Conservation (phyloP, 2,888 invertebrate species). For the Polyploca ridens region DNA sequence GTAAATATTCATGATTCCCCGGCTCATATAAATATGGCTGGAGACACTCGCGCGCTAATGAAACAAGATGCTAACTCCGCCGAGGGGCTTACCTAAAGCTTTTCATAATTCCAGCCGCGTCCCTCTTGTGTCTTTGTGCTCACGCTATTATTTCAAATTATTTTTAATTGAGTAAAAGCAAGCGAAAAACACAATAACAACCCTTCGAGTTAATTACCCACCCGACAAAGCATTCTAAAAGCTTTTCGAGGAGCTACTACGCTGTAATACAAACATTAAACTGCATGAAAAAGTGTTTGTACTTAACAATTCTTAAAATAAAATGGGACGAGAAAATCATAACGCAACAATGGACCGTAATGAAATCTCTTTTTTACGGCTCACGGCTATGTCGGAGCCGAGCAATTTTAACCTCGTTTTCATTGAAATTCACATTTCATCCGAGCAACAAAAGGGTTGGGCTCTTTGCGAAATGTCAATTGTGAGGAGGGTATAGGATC, state of each 20-base stretch:
- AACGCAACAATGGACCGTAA: constrained; percentile 75
- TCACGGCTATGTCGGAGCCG: constrained; percentile 63
- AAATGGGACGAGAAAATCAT: constrained; percentile 74
- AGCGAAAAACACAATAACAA: constrained; percentile 69
- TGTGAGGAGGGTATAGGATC: constrained; percentile 67
- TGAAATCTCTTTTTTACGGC: constrained; percentile 72
- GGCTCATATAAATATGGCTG: constrained; percentile 72
- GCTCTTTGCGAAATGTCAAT: constrained; percentile 76
- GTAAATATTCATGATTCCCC: constrained; percentile 74
- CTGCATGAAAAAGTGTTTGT: constrained; percentile 58
- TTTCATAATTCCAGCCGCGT: constrained; percentile 71
- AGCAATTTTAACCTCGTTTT: constrained; percentile 77
- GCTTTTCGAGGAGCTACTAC: constrained; percentile 57
- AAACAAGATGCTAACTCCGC: constrained; percentile 76
- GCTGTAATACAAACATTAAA: constrained; percentile 62
- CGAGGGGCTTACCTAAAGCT: constrained; percentile 48
- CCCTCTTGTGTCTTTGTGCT: constrained; percentile 60
- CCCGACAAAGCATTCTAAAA: constrained; percentile 59
- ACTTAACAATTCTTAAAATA: constrained; percentile 64
- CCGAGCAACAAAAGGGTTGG: constrained; percentile 74
- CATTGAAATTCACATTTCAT: constrained; percentile 79
- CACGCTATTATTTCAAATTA: constrained; percentile 77
- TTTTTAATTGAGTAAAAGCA: constrained; percentile 80
- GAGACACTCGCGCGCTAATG: constrained; percentile 68
- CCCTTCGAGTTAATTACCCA: constrained; percentile 69